These are phyloP conservation scores for Alcedo quadribrachys DNA, from an alignment of 2,797 vertebrate species.

Conservation along the genomic window DNA sequence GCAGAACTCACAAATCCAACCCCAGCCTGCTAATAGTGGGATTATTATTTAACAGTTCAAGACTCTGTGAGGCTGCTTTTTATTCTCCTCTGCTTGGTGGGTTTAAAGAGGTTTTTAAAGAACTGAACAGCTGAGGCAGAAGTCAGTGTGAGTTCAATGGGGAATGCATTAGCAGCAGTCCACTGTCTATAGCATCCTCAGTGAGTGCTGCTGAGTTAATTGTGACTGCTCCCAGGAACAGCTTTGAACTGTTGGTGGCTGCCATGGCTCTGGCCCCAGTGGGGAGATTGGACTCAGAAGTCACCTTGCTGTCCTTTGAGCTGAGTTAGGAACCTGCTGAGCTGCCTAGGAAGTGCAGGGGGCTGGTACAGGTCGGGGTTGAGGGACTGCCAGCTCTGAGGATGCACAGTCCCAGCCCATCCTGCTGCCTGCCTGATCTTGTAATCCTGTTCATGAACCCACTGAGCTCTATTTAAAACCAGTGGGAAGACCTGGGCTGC, in stretches of 20 bases:
- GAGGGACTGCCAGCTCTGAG: background rate
- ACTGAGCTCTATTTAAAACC: background rate
- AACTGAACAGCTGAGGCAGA: background rate
- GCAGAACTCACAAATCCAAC: conserved; percentile 55
- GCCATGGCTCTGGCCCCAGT: background rate
- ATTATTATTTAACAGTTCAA: conserved; percentile 62
- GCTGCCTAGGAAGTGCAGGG: background rate
- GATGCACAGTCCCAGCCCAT: accelerated
- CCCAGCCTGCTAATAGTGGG: conserved; percentile 21
- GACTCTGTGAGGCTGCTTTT: background rate
- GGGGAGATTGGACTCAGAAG: background rate
- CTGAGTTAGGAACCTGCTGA: background rate
- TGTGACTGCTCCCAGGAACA: background rate
- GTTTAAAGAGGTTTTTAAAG: conserved; percentile 5
- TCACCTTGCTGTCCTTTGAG: background rate
- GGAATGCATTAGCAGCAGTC: background rate
- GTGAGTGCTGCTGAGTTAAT: background rate
- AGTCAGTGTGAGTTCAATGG: background rate
- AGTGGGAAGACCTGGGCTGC: background rate
- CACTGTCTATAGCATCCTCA: background rate
- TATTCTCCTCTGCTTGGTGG: background rate
- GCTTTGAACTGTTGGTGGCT: background rate
- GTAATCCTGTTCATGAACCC: background rate
- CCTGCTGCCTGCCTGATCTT: background rate
- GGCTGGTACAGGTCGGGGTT: no score